Base-by-base conservation (phyloP, 2,888 invertebrate species). In the Drosophila conformis region DNA sequence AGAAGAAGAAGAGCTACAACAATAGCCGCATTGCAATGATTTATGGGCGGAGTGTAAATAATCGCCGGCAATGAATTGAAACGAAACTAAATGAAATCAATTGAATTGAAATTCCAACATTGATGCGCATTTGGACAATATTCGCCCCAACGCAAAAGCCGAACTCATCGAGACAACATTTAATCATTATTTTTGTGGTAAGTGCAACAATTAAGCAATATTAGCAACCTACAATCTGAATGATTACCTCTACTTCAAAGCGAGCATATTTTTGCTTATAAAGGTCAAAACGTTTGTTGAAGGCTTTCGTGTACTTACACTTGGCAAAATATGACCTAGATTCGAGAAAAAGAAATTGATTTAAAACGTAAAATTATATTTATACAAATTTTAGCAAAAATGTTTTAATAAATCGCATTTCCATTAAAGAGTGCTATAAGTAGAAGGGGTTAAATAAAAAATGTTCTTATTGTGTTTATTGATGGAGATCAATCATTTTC, bases 1-100 rank as follows among this genome's bases (percentile, higher is more conserved):
- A 29, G 42, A 29, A 29, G 56, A 36, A 38, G 31, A 35, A 48
- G 46, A 25, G 46, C 42, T 35, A 15, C 46, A 67, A 66, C 77
- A 73, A 62, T 48, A 71, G 75, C 42, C 62, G 74, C 66, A 40
- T 63, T 56, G 53, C 70, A 83, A 78, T 87, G 87, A 87, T 87
- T 87, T 87, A 86, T 81, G 59, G 70, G 72, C 69, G 54, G 61
- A 80, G 87, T 87, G 83, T 78, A 75, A 80, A 87, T 84, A 86
- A 87, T 81, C 66, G 52, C 48, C 62, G 53, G 56, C 58, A 64
- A 52, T 70, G 56, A 71, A 63, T 76, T 66, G 60, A 71, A 77
- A 46, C 51, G 77, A 69, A 73, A 69, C 67, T 33, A 62, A 74
- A 74, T 72, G 64, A 70, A 70, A 58, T 70, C 64, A 64, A 67